Base-by-base conservation (phyloP, 2,888 invertebrate genomes). In the Automeris io region DNA sequence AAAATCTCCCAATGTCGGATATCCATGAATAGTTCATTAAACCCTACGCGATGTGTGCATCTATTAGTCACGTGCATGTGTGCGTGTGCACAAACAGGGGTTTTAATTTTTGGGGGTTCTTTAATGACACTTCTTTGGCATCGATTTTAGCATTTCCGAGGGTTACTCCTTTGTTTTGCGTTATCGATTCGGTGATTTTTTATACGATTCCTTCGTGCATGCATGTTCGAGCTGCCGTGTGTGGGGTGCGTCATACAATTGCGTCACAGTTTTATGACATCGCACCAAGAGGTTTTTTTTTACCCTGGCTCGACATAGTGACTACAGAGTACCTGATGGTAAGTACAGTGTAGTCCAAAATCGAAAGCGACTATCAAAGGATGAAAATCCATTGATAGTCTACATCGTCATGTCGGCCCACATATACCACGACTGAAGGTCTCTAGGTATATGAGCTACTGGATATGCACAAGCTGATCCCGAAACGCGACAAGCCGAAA, bases 121-220 rank as follows among this genome's bases (percentile, higher is more conserved):
- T 81, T 86, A 85, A 86, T 85, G 85, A 85, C 85, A 86, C 85
- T 85, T 82, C 81, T 80, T 79, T 65, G 70, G 68, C 72, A 86
- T 86, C 85, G 85, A 86, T 86, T 85, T 82, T 82, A 72, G 72
- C 69, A 66, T 76, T 76, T 61, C 62, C 61, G 77, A 81, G 85
- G 85, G 83, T 75, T 71, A 73, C 69, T 70, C 83, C 76, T 82
- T 85, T 85, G 83, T 86, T 82, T 85, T 69, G 76, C 37, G 46
- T 37, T 71, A 83, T 85, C 73, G 83, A 86, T 80, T 64, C 45
- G 16, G 16, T 9, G n/a, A 16, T 61, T 70, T 66, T 71, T 70
- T 65, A 75, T 67, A 70, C 71, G 67, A 57, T 71, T 54, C 51
- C 50, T 62, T 67, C 51, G 50, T 65, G 68, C 80, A 77, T 72